These are phyloP conservation scores for Zoanthus solanderi DNA, from an alignment of 92 coral and sea anemone genomes.

Conservation along the genomic window DNA sequence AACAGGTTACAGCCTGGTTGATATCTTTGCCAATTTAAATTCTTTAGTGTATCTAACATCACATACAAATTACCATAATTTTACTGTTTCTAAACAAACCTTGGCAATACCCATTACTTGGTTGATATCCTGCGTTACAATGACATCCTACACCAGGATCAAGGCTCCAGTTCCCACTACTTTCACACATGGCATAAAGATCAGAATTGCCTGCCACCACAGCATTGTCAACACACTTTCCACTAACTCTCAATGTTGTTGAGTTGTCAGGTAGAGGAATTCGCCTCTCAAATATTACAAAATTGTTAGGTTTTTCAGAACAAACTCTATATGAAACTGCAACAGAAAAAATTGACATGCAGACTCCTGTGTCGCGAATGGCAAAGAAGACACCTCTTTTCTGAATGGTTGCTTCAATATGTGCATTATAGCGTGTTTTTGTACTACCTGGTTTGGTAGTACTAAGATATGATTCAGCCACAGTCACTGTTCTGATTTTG, in stretches of 20 bases:
- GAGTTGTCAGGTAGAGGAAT: constrained; percentile 1
- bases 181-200: neutral
- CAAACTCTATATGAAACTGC: constrained; percentile 37
- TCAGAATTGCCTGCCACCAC: neutral
- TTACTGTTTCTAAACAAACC: neutral
- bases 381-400: constrained; percentile 27
- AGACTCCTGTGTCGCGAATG: constrained; percentile 18
- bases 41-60: no score
- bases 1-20: no score
- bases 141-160: constrained; percentile 10
- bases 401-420: neutral
- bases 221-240: constrained; percentile 5
- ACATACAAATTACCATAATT: neutral
- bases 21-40: no score
- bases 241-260: neutral
- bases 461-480: neutral
- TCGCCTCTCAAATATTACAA: neutral
- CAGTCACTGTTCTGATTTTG: constrained; percentile 5
- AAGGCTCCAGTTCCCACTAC: constrained; percentile 33
- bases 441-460: neutral
- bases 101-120: neutral
- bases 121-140: neutral
- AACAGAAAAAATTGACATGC: constrained; percentile 35
- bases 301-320: constrained; percentile 3
- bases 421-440: neutral